Conservation (phyloP, 2,888 invertebrate species). For the Dioctria rufipes region DNA sequence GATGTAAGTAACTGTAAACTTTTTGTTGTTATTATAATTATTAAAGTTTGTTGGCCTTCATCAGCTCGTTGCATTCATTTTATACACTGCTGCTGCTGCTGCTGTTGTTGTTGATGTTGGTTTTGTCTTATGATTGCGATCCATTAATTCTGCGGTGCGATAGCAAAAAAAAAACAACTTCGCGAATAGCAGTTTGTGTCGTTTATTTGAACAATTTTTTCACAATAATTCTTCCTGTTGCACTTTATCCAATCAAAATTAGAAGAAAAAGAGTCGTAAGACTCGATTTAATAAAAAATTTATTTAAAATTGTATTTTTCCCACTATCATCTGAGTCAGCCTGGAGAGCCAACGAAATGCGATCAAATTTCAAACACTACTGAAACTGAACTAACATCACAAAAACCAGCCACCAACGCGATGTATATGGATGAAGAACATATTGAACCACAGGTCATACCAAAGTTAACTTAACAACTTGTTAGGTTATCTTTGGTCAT, state of each 20-base stretch:
- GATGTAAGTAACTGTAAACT: no score
- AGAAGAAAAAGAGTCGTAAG: not conserved
- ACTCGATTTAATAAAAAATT: conserved; percentile 1
- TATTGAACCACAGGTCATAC: no score
- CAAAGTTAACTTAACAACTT: no score
- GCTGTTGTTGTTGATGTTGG: no score
- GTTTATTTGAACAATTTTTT: no score
- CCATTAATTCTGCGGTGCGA: not conserved
- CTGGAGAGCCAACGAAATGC: conserved; percentile 26
- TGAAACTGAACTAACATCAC: not conserved
- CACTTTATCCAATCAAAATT: no score
- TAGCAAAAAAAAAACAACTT: not conserved
- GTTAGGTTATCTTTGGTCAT: no score
- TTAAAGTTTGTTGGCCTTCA: not conserved
- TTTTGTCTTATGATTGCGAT: not conserved
- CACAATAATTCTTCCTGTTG: no score
- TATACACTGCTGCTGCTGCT: not conserved
- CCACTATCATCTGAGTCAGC: not conserved
- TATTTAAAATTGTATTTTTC: not conserved
- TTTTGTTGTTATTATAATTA: no score
- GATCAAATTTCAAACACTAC: conserved; percentile 47
- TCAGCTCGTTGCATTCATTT: not conserved
- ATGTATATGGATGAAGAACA: not conserved
- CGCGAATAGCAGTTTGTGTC: no score
- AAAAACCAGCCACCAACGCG: no score